Conservation (phyloP, 1,140 invertebrate genomes). For the Hyposmocoma kahamanoa region DNA sequence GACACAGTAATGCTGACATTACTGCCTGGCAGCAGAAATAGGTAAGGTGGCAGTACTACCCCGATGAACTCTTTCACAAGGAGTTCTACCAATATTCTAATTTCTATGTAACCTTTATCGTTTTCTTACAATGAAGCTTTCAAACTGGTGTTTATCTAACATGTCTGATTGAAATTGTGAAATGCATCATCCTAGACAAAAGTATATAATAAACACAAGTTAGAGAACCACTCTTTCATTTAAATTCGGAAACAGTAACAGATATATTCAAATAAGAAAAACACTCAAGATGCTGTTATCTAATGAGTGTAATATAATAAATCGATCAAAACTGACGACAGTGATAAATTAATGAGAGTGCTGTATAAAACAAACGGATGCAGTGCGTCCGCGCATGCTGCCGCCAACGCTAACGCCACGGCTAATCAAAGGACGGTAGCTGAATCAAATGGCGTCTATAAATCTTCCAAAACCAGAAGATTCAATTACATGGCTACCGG, state of each 20-base stretch:
- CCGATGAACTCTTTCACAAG: too few species aligned
- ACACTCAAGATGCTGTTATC: background rate
- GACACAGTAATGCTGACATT: too few species aligned
- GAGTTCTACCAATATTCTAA: too few species aligned
- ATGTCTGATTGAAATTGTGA: background rate
- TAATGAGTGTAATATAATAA: background rate
- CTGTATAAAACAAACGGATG: conserved; percentile 26
- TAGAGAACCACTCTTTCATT: background rate
- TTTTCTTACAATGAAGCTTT: too few species aligned
- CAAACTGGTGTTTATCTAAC: too few species aligned
- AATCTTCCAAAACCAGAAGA: conserved; percentile 68
- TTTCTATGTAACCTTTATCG: too few species aligned
- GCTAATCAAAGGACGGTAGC: conserved; percentile 65
- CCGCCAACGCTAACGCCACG: conserved; percentile 1
- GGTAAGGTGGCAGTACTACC: too few species aligned
- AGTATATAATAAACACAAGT: background rate
- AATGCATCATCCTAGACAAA: background rate
- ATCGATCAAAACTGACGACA: background rate
- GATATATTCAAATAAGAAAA: background rate
- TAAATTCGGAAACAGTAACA: background rate
- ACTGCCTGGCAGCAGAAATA: too few species aligned
- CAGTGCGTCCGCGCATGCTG: conserved; percentile 29
- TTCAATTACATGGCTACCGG: conserved; percentile 69
- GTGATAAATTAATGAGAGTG: background rate
- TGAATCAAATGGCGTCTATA: conserved; percentile 48